Percentiles rank a stretch among this genome's conserved stretches.
These are phyloP conservation scores for Okapia johnstoni DNA, from an alignment of 2,113 vertebrate species.

Conservation along the genomic window DNA sequence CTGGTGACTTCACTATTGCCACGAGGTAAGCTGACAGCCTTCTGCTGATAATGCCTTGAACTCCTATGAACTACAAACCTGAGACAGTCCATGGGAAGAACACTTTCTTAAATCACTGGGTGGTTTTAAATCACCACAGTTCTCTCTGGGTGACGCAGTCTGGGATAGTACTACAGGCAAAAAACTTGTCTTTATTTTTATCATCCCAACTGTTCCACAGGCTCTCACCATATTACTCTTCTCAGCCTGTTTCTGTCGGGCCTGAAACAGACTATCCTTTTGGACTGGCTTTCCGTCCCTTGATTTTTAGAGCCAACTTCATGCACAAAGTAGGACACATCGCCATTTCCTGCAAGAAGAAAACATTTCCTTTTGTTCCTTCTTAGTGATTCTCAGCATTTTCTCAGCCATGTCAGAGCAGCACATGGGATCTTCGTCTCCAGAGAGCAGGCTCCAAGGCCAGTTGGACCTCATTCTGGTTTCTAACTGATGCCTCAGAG, in stretches of 20 bases:
- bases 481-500: slow-evolving; percentile 23
- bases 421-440: not conserved
- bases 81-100: not conserved
- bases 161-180: not conserved
- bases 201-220: not conserved
- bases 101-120: not conserved
- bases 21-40: not conserved
- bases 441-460: not conserved
- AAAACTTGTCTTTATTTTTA: slow-evolving; percentile 4
- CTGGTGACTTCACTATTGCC: not conserved
- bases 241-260: not conserved
- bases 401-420: not conserved
- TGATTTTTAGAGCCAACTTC: not conserved
- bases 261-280: slow-evolving; percentile 1
- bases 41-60: not conserved
- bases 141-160: not conserved
- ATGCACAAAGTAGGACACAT: not conserved
- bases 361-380: slow-evolving; percentile 13
- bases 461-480: not conserved
- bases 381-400: not conserved
- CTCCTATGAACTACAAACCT: not conserved
- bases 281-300: not conserved
- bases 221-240: not conserved
- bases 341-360: slow-evolving; percentile 22
- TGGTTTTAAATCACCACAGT: not conserved